These are phyloP conservation scores for Chloroceryle aenea DNA, from an alignment of 2,113 vertebrate species.

Conservation along the genomic window DNA sequence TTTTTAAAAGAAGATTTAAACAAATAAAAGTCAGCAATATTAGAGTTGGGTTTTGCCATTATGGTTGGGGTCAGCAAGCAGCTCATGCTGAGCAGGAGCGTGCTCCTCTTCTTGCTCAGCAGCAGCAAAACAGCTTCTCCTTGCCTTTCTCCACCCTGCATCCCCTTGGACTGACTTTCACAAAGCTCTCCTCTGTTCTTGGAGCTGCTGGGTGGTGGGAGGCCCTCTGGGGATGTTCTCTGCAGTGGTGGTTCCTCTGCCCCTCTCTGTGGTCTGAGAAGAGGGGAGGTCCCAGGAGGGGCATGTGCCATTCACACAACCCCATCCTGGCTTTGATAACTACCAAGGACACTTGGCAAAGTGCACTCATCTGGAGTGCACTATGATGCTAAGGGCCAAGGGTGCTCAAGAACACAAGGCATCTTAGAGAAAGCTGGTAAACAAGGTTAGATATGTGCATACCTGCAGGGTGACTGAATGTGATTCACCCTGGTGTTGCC, in stretches of 20 bases:
- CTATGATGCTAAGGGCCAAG: neutral
- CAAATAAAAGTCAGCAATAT: neutral
- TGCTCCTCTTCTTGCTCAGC: neutral
- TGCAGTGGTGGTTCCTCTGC: neutral
- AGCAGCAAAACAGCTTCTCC: neutral
- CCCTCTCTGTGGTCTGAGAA: neutral
- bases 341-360: neutral
- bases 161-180: neutral
- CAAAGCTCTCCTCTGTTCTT: neutral
- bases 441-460: slow-evolving; percentile 9
- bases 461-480: slow-evolving; percentile 1
- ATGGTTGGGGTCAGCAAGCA: slow-evolving; percentile 5
- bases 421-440: neutral
- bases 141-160: neutral
- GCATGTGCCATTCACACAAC: neutral
- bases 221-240: no score
- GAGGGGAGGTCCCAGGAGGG: neutral
- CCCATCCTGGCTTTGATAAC: neutral
- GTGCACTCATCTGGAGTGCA: neutral
- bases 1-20: neutral
- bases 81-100: neutral
- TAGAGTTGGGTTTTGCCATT: neutral
- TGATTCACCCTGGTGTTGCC: slow-evolving; percentile 13
- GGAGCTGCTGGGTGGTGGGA: neutral
- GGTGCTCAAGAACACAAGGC: neutral